Conservation (phyloP, 2,888 invertebrate species). For the Arrhopalites spinosus region DNA sequence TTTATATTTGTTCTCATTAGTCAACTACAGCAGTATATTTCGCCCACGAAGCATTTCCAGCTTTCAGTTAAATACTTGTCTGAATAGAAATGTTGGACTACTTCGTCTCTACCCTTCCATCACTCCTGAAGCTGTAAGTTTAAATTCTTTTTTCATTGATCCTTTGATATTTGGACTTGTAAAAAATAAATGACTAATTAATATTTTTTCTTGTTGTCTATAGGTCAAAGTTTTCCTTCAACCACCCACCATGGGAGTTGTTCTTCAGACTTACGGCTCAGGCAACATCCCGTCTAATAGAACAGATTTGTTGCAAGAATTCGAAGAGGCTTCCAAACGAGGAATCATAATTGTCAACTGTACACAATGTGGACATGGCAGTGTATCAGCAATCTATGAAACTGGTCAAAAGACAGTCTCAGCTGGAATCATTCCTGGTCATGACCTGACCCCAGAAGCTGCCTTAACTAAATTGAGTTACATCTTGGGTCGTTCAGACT, state of each 20-base stretch:
- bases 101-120: conserved; percentile 91
- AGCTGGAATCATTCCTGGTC: conserved; percentile 65
- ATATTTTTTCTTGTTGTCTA: conserved; percentile 59
- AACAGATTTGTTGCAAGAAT: conserved; percentile 74
- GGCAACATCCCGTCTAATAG: conserved; percentile 90
- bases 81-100: conserved; percentile 84
- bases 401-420: conserved; percentile 17
- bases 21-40: conserved; percentile 69
- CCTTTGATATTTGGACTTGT: background rate
- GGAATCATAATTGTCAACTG: conserved; percentile 89
- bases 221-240: conserved; percentile 63
- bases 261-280: conserved; percentile 89
- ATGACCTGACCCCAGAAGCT: conserved; percentile 92
- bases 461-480: conserved; percentile 89
- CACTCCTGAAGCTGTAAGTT: conserved; percentile 71
- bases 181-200: background rate
- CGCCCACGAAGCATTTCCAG: conserved; percentile 68
- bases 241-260: conserved; percentile 80
- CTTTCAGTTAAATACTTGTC: conserved; percentile 72
- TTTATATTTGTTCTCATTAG: conserved; percentile 59
- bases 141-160: background rate
- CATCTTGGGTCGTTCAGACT: conserved; percentile 78
- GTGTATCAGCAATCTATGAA: conserved; percentile 77
- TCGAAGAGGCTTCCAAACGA: conserved; percentile 72
- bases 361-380: conserved; percentile 85